These are phyloP conservation scores for Ectropis grisescens DNA, from an alignment of 1,140 invertebrate species.

Conservation along the genomic window DNA sequence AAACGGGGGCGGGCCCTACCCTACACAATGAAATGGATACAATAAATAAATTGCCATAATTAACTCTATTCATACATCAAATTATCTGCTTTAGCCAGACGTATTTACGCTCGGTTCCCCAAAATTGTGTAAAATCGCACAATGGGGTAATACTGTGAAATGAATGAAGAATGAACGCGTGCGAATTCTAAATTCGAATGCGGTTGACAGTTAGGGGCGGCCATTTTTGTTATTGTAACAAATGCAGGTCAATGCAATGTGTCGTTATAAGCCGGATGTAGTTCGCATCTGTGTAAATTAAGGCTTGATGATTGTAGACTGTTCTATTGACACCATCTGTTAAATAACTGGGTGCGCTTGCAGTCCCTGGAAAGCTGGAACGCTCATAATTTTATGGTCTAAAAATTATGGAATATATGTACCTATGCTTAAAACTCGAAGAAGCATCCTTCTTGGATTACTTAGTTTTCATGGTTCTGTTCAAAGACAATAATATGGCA, in stretches of 20 bases:
- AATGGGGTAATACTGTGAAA: slow-evolving; percentile 23
- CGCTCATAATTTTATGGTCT: no score
- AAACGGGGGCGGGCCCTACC: slow-evolving; percentile 27
- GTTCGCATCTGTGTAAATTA: slow-evolving; percentile 21
- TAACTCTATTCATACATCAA: slow-evolving; percentile 56
- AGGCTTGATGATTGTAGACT: no score
- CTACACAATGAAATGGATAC: slow-evolving; percentile 41
- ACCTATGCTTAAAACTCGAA: no score
- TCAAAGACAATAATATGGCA: no score
- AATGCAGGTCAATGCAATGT: slow-evolving; percentile 21
- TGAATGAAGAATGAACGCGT: slow-evolving; percentile 19
- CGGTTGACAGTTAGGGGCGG: slow-evolving; percentile 40
- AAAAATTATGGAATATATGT: no score
- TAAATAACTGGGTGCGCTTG: not conserved
- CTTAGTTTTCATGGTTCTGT: no score
- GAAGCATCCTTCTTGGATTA: no score
- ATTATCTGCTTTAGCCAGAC: no score
- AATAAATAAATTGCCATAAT: slow-evolving; percentile 58
- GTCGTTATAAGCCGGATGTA: slow-evolving; percentile 14
- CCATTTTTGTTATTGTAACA: slow-evolving; percentile 37
- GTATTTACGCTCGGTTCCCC: slow-evolving; percentile 22
- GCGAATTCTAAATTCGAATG: slow-evolving; percentile 25
- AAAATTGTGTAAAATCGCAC: slow-evolving; percentile 25
- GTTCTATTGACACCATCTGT: not conserved
- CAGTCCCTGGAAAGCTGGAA: no score